Conservation (phyloP, 2,888 invertebrate species). For the Eristalis arbustorum region DNA sequence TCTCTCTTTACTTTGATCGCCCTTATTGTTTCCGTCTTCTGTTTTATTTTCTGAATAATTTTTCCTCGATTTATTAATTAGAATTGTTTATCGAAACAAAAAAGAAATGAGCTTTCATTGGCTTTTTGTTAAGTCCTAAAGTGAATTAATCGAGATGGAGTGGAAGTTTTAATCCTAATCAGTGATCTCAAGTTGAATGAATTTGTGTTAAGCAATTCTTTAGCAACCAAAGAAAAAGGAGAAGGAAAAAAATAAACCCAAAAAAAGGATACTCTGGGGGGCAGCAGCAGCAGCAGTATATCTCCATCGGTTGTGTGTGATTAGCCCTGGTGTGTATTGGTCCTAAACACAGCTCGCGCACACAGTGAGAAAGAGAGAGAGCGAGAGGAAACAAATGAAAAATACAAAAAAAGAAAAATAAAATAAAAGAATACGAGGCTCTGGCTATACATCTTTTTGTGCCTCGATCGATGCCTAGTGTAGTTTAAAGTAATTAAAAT, state of each 20-base stretch:
- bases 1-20: slow-evolving; percentile 24
- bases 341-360: neutral
- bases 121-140: neutral
- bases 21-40: neutral
- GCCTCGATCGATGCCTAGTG: slow-evolving; percentile 20
- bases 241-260: neutral
- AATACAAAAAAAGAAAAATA: neutral
- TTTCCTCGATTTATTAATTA: neutral
- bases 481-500: slow-evolving; percentile 32
- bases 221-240: neutral
- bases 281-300: neutral
- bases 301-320: neutral
- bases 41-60: neutral
- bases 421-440: neutral
- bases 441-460: neutral
- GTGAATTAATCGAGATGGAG: neutral
- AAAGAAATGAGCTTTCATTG: too few relatives aligned
- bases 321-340: neutral
- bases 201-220: neutral
- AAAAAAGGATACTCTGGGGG: neutral
- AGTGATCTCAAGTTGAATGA: neutral
- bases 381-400: slow-evolving; percentile 1
- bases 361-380: neutral
- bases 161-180: neutral
- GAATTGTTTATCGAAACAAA: neutral